These are phyloP conservation scores for Neria commutata DNA, from an alignment of 2,888 invertebrate species.

Conservation along the genomic window DNA sequence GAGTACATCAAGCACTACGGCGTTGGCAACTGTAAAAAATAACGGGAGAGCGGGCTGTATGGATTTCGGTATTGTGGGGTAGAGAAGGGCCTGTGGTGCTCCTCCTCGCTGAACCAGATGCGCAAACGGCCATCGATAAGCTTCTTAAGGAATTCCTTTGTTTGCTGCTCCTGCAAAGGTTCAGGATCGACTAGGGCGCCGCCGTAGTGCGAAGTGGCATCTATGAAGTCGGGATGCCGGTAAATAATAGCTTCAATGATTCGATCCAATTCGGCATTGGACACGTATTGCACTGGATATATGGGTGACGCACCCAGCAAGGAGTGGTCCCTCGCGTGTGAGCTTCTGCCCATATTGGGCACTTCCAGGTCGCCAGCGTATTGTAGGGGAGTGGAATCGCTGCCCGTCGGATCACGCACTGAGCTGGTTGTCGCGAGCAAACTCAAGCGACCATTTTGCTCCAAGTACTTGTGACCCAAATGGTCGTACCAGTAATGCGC, in stretches of 20 bases:
- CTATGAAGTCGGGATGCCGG: slow-evolving; percentile 51
- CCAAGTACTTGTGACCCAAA: slow-evolving; percentile 49
- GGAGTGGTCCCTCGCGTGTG: neutral
- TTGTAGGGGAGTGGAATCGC: slow-evolving; percentile 39
- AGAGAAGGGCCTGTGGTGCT: slow-evolving; percentile 20
- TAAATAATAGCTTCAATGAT: slow-evolving; percentile 51
- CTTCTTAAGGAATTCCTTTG: slow-evolving; percentile 47
- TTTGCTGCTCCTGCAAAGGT: slow-evolving; percentile 44
- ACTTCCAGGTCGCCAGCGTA: slow-evolving; percentile 42
- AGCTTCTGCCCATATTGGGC: slow-evolving; percentile 9
- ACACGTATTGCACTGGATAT: slow-evolving; percentile 40
- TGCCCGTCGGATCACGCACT: slow-evolving; percentile 41
- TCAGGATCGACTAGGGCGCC: slow-evolving; percentile 48
- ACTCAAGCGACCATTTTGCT: slow-evolving; percentile 45
- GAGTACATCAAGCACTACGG: neutral
- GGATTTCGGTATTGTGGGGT: neutral
- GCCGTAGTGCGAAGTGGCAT: slow-evolving; percentile 38
- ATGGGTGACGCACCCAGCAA: slow-evolving; percentile 23
- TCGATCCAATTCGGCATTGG: slow-evolving; percentile 48
- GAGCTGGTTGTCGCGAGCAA: slow-evolving; percentile 43
- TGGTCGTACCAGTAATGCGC: slow-evolving; percentile 38
- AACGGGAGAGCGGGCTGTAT: neutral
- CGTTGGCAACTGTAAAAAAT: neutral
- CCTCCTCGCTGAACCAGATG: slow-evolving; percentile 35
- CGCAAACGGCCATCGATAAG: slow-evolving; percentile 46